Evolutionary conservation across 2,797 vertebrate genomes (phyloP).

Genomic region (Melanotaenia nigrans): DNA sequence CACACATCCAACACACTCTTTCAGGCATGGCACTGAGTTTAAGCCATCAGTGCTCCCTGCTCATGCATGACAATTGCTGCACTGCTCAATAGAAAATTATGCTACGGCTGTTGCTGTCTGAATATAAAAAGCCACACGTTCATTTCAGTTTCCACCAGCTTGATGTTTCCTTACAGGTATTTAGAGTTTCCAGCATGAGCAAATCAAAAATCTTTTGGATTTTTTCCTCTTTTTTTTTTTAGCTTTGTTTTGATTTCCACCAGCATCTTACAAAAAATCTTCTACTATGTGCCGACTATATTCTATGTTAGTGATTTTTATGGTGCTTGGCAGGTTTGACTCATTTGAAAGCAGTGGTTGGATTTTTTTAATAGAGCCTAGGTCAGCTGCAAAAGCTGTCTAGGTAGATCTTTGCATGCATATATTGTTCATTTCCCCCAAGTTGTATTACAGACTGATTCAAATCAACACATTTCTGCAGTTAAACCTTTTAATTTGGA

Average conservation of each 20-base stretch:
- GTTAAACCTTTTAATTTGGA: too few relatives aligned
- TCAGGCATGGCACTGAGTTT: constrained; percentile 2
- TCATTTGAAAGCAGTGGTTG: neutral
- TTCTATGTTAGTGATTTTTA: neutral
- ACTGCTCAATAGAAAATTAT: neutral
- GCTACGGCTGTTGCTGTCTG: neutral
- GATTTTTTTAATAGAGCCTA: neutral
- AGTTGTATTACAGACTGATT: too few relatives aligned
- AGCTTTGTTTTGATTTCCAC: neutral
- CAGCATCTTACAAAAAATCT: neutral
- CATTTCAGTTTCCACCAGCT: neutral
- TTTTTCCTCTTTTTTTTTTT: neutral
- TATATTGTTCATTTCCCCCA: neutral
- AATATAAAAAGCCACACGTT: neutral
- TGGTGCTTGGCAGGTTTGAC: too few relatives aligned
- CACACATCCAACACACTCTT: neutral
- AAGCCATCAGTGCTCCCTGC: constrained; percentile 1
- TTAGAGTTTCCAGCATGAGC: neutral
- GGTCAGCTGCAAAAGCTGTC: neutral
- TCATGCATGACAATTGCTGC: neutral
- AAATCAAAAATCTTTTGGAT: neutral
- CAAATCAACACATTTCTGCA: too few relatives aligned
- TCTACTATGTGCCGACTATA: too few relatives aligned
- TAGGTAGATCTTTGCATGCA: neutral
- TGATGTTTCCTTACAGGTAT: neutral